Evolutionary conservation across 2,888 invertebrate genomes (phyloP).

Genomic region (Hypolimnas misippus): DNA sequence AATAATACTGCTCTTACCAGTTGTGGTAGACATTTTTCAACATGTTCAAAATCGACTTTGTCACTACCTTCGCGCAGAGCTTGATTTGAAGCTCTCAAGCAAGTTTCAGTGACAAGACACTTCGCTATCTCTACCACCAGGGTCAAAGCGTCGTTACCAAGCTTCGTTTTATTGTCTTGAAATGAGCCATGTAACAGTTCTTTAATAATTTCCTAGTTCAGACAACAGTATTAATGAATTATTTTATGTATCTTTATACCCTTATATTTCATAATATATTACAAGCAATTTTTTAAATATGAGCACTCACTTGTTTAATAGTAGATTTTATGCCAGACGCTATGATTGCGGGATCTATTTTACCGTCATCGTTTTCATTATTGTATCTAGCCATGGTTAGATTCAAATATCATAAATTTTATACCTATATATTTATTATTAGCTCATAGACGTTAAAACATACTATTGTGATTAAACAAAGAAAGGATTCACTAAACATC

Average conservation of each 20-base stretch:
- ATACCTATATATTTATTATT: neutral
- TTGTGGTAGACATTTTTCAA: slow-evolving; percentile 83
- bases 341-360: slow-evolving; percentile 66
- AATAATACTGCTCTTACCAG: slow-evolving; percentile 79
- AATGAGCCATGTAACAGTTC: slow-evolving; percentile 80
- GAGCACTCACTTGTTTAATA: slow-evolving; percentile 63
- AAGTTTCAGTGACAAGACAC: slow-evolving; percentile 81
- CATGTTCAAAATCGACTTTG: slow-evolving; percentile 78
- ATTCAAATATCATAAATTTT: neutral
- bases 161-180: slow-evolving; percentile 81
- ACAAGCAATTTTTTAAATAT: no score
- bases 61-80: slow-evolving; percentile 75
- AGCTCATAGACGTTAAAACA: no score
- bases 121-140: slow-evolving; percentile 80
- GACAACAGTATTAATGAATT: slow-evolving; percentile 7
- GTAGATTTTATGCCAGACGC: slow-evolving; percentile 63
- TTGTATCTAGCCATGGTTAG: slow-evolving; percentile 42
- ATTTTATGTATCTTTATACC: neutral
- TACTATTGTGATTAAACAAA: no score
- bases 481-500: no score
- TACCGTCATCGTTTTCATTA: slow-evolving; percentile 53
- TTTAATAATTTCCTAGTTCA: slow-evolving; percentile 78
- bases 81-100: slow-evolving; percentile 78
- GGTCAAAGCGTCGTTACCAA: slow-evolving; percentile 81
- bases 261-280: no score